A percentile compares a stretch with the other conserved stretches of the same genome.
Conservation (phyloP, 2,888 invertebrate genomes). For the Nephrotoma guestfalica region DNA sequence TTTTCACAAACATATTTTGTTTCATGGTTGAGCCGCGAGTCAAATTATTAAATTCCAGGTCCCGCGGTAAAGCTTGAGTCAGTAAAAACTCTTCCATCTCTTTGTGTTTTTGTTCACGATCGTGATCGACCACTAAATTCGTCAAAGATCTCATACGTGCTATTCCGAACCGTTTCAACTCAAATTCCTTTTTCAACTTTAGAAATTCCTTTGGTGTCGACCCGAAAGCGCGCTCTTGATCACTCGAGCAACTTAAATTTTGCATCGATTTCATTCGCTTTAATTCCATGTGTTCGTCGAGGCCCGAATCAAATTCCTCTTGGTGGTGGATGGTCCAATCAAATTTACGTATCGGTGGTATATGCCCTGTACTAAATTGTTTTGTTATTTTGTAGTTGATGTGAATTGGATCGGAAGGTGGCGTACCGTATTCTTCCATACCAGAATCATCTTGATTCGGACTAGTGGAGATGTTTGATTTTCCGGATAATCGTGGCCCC, state of each 20-base stretch:
- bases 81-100: conserved; percentile 19
- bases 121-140: conserved; percentile 25
- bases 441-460: conserved; percentile 14
- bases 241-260: conserved; percentile 21
- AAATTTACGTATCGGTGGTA: not conserved
- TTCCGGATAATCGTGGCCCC: not conserved
- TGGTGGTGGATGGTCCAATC: not conserved
- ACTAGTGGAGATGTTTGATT: not conserved
- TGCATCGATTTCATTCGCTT: conserved; percentile 30
- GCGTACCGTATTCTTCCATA: conserved; percentile 27
- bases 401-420: conserved; percentile 24
- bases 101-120: conserved; percentile 22
- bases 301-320: conserved; percentile 23
- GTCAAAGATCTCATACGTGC: conserved; percentile 24
- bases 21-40: not conserved
- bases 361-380: conserved; percentile 7
- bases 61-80: not conserved
- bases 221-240: conserved; percentile 9
- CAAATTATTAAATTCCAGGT: conserved; percentile 1
- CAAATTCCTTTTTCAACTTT: conserved; percentile 11
- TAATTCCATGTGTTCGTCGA: conserved; percentile 23
- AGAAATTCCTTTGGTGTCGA: conserved; percentile 11
- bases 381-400: conserved; percentile 9
- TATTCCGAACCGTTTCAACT: conserved; percentile 8
- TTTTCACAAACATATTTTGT: not conserved